Evolutionary conservation across 2,113 vertebrate species (phyloP), one percentile per base, ranked within the genome.

Genomic region (Marmota monax): DNA sequence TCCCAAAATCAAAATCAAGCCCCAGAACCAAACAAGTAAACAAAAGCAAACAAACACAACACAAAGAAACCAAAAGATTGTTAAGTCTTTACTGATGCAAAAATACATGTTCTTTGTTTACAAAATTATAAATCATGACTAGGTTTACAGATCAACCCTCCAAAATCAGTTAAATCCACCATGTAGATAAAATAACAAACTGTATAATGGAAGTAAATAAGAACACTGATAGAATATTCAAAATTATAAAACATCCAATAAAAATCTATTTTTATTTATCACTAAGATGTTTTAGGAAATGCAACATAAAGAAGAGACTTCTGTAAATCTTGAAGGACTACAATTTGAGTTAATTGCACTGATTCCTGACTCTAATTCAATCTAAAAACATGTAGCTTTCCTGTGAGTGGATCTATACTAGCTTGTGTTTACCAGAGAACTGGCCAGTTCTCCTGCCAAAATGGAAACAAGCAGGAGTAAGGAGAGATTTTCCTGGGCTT

Each of bases 141-240:
- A 56, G n/a, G 9, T 73, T 95, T 90, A 67, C 39, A 69, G 65
- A 58, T 84, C 61, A 65, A 39, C 25, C 12, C 22, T 88, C 34
- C 39, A 67, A 94, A 92, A 90, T 80, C 13, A 74, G 65, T 70
- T 79, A 70, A 80, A 63, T 69, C 34, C 14, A 34, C 37, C 20
- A 42, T 87, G 11, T 91, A 83, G 23, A 53, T 82, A 18, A 96
- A 93, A 72, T 91, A 85, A 91, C 63, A 67, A n/a, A 84, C 89
- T 53, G 32, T 58, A 0, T 93, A 84, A 84, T 25, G 74, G 34
- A 95, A 88, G 37, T 53, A 51, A 51, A 51, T 29, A 67, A 91
- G 79, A 93, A 83, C 74, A 32, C 25, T 89, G 17, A n/a, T 84
- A 58, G 37, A 69, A 67, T 77, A 86, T 70, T 89, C 48, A 88